Percentiles rank a stretch among this genome's conserved stretches.
These are phyloP conservation scores for Chlorops oryzae DNA, from an alignment of 1,140 invertebrate genomes.

Conservation along the genomic window DNA sequence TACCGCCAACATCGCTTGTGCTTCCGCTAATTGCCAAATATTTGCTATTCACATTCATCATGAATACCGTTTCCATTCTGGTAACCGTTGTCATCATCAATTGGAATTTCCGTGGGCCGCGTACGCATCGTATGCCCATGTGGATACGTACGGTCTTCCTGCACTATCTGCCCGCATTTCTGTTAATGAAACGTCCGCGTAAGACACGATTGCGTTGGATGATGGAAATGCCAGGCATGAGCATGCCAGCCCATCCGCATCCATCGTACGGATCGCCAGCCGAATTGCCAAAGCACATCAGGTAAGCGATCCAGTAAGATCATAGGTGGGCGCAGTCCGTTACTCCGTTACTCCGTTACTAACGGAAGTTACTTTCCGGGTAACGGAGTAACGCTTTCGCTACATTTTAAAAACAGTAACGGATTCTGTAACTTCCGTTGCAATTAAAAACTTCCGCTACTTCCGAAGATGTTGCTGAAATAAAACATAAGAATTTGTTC, in stretches of 20 bases:
- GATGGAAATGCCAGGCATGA: conserved; percentile 90
- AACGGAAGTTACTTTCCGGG: too few relatives aligned
- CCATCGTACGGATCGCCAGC: conserved; percentile 69
- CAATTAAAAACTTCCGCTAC: too few relatives aligned
- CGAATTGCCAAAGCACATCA: conserved; percentile 72
- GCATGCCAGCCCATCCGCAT: conserved; percentile 67
- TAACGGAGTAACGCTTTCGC: too few relatives aligned
- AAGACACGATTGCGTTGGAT: conserved; percentile 91
- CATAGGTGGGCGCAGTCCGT: too few relatives aligned
- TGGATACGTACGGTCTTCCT: conserved; percentile 91
- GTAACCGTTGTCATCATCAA: conserved; percentile 99
- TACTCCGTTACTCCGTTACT: too few relatives aligned
- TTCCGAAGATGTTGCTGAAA: too few relatives aligned
- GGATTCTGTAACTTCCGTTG: too few relatives aligned
- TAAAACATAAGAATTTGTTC: too few relatives aligned
- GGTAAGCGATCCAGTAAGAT: too few relatives aligned
- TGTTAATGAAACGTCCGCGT: conserved; percentile 86
- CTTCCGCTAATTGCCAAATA: conserved; percentile 97
- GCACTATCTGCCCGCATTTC: conserved; percentile 79
- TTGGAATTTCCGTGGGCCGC: conserved; percentile 95
- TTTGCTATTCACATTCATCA: conserved; percentile 97
- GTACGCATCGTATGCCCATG: conserved; percentile 83
- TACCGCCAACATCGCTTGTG: conserved; percentile 94
- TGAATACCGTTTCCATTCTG: conserved; percentile 99
- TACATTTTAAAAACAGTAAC: too few relatives aligned